Conservation (phyloP, 64 coral and sea anemone species). For the Actinia equina region DNA sequence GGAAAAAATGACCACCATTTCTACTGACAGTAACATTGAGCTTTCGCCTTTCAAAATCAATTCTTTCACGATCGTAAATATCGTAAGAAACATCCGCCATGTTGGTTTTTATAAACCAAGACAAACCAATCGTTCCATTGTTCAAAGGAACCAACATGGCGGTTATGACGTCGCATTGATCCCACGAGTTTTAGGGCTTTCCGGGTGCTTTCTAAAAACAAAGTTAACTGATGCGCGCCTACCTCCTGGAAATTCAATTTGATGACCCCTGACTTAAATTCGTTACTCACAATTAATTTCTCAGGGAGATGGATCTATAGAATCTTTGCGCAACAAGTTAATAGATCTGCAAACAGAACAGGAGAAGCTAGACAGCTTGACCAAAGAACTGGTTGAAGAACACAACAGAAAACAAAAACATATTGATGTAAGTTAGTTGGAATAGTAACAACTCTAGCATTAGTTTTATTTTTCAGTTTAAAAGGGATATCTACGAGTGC, state of each 20-base stretch:
- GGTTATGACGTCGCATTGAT: too few species aligned
- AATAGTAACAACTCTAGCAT: background rate
- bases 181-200: too few species aligned
- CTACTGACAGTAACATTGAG: too few species aligned
- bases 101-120: too few species aligned
- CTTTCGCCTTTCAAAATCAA: too few species aligned
- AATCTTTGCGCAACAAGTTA: conserved; percentile 61
- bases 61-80: too few species aligned
- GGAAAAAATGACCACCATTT: too few species aligned
- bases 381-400: conserved; percentile 90
- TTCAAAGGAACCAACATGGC: too few species aligned
- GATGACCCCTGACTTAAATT: background rate
- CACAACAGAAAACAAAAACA: conserved; percentile 91
- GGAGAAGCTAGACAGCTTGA: conserved; percentile 63
- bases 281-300: background rate
- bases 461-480: background rate
- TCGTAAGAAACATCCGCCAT: too few species aligned
- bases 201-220: background rate
- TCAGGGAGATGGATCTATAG: conserved; percentile 59
- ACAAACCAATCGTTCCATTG: too few species aligned
- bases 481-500: too few species aligned
- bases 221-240: background rate
- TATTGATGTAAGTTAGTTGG: conserved; percentile 73
- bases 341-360: conserved; percentile 79
- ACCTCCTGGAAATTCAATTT: background rate